These are phyloP conservation scores for Drosophila neocordata DNA, from an alignment of 1,140 invertebrate species.

Conservation along the genomic window DNA sequence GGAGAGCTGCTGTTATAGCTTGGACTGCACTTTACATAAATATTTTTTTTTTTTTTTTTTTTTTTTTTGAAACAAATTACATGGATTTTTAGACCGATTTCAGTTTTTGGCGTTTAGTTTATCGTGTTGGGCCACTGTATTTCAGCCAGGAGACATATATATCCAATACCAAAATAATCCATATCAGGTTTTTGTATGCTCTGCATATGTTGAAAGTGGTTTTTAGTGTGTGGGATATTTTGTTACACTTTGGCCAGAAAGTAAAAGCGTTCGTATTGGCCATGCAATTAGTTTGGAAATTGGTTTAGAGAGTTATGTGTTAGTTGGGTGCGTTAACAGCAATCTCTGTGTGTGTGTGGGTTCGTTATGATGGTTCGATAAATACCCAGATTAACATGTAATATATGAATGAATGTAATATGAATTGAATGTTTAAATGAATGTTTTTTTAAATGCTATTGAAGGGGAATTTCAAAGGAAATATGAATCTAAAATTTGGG, in stretches of 20 bases:
- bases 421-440: slow-evolving; percentile 13
- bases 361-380: slow-evolving; percentile 23
- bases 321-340: slow-evolving; percentile 35
- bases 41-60: slow-evolving; percentile 26
- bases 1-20: slow-evolving; percentile 26
- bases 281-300: slow-evolving; percentile 59
- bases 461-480: neutral
- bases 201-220: slow-evolving; percentile 36
- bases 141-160: slow-evolving; percentile 39
- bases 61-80: slow-evolving; percentile 52
- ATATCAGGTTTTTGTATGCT: slow-evolving; percentile 62
- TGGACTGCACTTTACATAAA: slow-evolving; percentile 46
- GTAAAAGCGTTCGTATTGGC: slow-evolving; percentile 53
- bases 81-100: slow-evolving; percentile 40
- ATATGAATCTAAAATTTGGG: neutral
- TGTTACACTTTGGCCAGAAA: slow-evolving; percentile 40
- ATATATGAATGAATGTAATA: neutral
- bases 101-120: slow-evolving; percentile 64
- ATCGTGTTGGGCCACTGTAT: slow-evolving; percentile 65
- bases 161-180: slow-evolving; percentile 55
- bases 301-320: slow-evolving; percentile 44
- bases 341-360: slow-evolving; percentile 18
- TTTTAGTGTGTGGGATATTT: slow-evolving; percentile 52
- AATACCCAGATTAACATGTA: slow-evolving; percentile 18
- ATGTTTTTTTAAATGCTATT: slow-evolving; percentile 1